Base-by-base conservation (phyloP, 2,113 vertebrate genomes). In the Semnornis frantzii region DNA sequence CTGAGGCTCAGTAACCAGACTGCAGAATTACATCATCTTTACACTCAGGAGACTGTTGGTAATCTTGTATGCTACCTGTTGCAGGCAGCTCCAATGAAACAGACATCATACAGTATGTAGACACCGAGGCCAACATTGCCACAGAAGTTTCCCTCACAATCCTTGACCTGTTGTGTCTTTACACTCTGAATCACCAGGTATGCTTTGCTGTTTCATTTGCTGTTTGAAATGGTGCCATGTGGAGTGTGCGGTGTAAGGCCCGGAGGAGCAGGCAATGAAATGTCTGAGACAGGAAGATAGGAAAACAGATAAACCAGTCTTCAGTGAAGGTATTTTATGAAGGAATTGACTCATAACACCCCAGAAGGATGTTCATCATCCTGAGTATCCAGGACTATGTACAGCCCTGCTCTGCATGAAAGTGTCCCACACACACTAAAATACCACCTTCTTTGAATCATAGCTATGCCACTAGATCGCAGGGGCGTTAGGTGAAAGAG, bases 91-190 rank as follows among this genome's bases (percentile, higher is more conserved):
- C 98, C 89, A 98, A 94, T 79, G 99, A 99, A 76, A 99, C 98
- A 9, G 99, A 99, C 87, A 97, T 97, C 12, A 93, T 98, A 31
- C 99, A 98, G 90, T 99, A 99, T 1, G 99, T 98, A 46, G 99
- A 99, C 94, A 98, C 98, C 2, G 99, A 99, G 85, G 99, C 99
- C 30, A 99, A 99, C 76, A 97, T 98, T 82, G 98, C 99, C 46
- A 99, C 99, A 2, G 99, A 99, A 85, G 99, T 99, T 73, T 96
- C 98, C 34, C 98, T 99, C 62, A 99, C 98, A 13, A 98, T 99
- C 86, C 97, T 99, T 62, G 99, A 99, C 91, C 97, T 99, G 7
- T 90, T 99, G 9, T 98, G 98, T 89, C 99, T 99, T 94, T 99
- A 99, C 95, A 98, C 98, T 74, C 97, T 99, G 66, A 98, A 98